Percentiles rank a stretch among this genome's conserved stretches.
phyloP scores from a whole-genome alignment of 2,797 vertebrate genomes.

The Champsocephalus esox region DNA sequence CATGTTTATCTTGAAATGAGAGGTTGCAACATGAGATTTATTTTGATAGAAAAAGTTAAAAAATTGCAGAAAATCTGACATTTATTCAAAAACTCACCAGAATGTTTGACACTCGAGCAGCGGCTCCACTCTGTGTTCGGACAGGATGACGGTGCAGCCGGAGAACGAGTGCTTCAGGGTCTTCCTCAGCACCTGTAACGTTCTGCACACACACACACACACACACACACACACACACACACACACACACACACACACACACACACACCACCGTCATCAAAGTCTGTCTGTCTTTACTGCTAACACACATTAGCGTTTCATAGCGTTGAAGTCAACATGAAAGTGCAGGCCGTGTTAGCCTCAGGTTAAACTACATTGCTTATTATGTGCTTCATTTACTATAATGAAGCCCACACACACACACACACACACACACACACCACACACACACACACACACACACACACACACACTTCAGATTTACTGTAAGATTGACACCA shows the following conservation, averaged over 20 bases:
- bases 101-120: slow-evolving; percentile 96
- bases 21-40: too few relatives aligned
- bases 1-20: too few relatives aligned
- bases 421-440: too few relatives aligned
- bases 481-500: slow-evolving; percentile 66
- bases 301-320: slow-evolving; percentile 24
- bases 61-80: background rate
- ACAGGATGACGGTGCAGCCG: slow-evolving; percentile 93
- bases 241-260: background rate
- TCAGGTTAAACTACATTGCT: slow-evolving; percentile 25
- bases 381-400: slow-evolving; percentile 69
- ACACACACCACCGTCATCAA: slow-evolving; percentile 27
- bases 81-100: slow-evolving; percentile 84
- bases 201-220: slow-evolving; percentile 80
- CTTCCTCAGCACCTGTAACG: slow-evolving; percentile 94
- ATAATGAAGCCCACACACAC: too few relatives aligned
- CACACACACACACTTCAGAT: background rate
- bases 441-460: slow-evolving; percentile 26
- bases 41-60: too few relatives aligned
- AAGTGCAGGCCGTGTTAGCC: slow-evolving; percentile 25
- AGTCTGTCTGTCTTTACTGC: slow-evolving; percentile 24
- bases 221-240: slow-evolving; percentile 5
- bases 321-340: slow-evolving; percentile 19
- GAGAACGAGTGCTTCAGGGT: slow-evolving; percentile 93
- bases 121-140: slow-evolving; percentile 94